Evolutionary conservation across 2,797 vertebrate species (phyloP).

Genomic region (Halcyon chelicuti): DNA sequence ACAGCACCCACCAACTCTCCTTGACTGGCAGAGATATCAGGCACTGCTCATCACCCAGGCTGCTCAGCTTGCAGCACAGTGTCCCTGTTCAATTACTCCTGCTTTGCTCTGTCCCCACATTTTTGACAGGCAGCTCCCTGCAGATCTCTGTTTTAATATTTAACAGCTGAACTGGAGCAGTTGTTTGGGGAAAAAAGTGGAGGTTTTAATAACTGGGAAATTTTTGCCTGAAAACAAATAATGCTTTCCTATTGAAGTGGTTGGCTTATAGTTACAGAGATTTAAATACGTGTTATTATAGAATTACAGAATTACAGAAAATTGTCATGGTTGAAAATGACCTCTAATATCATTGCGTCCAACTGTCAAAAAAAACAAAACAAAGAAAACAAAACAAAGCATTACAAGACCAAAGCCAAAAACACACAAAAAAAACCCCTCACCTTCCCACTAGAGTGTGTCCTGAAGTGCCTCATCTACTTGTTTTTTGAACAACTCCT

Average conservation of each 20-base stretch:
- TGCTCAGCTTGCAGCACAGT: neutral
- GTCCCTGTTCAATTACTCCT: neutral
- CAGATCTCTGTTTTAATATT: neutral
- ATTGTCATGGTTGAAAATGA: no score
- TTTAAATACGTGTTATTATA: neutral
- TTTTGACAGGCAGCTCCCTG: neutral
- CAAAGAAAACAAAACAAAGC: no score
- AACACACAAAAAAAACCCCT: no score
- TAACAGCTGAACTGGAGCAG: neutral
- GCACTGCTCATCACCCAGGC: rapidly evolving
- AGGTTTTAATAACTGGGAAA: neutral
- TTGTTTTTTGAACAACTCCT: no score
- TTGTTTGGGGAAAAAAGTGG: neutral
- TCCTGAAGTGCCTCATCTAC: no score
- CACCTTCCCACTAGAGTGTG: no score
- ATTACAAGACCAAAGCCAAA: no score
- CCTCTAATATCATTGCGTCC: no score
- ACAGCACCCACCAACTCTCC: neutral
- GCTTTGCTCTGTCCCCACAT: neutral
- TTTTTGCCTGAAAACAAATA: neutral
- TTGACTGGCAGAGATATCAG: neutral
- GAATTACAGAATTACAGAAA: no score
- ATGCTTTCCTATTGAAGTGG: neutral
- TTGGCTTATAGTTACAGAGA: neutral
- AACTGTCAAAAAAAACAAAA: no score